Conservation (phyloP, 2,797 vertebrate species). For the Lutjanus argentimaculatus region DNA sequence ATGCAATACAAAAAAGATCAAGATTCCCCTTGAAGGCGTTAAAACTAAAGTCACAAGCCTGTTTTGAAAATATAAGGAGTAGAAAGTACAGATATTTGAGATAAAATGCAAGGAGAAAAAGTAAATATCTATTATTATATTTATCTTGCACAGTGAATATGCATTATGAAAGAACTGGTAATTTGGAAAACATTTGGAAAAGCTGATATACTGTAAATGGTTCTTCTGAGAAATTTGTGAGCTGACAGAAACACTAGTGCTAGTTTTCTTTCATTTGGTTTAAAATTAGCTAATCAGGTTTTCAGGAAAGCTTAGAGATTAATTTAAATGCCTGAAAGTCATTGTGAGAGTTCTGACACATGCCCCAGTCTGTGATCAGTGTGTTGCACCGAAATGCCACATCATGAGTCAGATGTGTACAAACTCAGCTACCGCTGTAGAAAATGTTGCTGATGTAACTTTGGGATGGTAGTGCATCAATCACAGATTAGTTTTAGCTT, state of each 20-base stretch:
- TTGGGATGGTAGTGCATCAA: neutral
- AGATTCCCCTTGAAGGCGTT: too few species aligned
- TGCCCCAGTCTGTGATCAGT: neutral
- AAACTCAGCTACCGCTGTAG: neutral
- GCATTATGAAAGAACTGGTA: neutral
- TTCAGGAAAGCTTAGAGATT: conserved; percentile 25
- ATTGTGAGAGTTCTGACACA: conserved; percentile 21
- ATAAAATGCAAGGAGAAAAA: too few species aligned
- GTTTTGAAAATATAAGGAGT: too few species aligned
- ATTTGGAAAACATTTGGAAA: neutral
- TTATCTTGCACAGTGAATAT: neutral
- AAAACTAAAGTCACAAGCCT: too few species aligned
- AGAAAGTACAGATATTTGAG: too few species aligned
- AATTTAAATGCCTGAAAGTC: conserved; percentile 16
- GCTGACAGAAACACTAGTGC: too few species aligned
- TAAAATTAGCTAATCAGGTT: neutral
- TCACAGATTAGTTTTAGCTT: neutral
- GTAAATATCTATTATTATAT: neutral
- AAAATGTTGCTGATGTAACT: neutral
- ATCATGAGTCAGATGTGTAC: conserved; percentile 3
- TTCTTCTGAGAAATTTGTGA: neutral
- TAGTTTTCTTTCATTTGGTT: neutral
- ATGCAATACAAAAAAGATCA: too few species aligned
- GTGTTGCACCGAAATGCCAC: conserved; percentile 1
- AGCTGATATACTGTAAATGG: neutral